Conservation (phyloP, 2,797 vertebrate genomes). For the Eulemur albifrons region DNA sequence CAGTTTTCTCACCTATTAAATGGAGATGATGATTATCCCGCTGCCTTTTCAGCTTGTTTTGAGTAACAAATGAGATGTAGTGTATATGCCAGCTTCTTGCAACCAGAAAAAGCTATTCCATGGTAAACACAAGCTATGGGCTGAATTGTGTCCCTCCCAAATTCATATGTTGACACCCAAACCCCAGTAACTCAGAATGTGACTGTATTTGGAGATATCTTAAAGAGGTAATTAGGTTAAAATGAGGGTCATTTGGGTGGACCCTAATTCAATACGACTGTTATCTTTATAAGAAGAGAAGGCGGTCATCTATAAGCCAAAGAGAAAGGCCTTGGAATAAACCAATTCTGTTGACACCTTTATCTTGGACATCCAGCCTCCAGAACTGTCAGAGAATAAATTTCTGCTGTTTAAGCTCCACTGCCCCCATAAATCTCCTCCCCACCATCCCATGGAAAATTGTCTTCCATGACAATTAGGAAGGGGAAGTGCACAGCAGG, state of each 20-base stretch:
- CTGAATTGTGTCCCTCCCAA: not conserved
- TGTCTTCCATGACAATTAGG: no score
- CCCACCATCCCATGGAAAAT: no score
- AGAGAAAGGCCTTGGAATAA: not conserved
- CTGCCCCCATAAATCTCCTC: no score
- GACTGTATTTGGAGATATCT: not conserved
- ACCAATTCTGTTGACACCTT: not conserved
- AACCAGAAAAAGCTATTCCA: not conserved
- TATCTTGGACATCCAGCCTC: not conserved
- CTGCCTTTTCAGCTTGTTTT: not conserved
- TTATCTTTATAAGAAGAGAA: not conserved
- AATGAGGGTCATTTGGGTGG: not conserved
- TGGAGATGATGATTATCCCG: not conserved
- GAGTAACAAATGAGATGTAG: not conserved
- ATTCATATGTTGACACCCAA: not conserved
- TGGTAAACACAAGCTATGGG: not conserved
- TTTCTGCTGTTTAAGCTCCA: not conserved
- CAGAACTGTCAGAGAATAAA: not conserved
- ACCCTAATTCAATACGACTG: not conserved
- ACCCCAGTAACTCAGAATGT: not conserved
- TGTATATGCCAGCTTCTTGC: not conserved
- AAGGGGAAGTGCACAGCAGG: no score
- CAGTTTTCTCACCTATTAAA: not conserved
- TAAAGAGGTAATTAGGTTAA: not conserved
- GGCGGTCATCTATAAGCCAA: fast-evolving